Conservation (phyloP, 2,797 vertebrate genomes). For the Mionectes olivaceus region DNA sequence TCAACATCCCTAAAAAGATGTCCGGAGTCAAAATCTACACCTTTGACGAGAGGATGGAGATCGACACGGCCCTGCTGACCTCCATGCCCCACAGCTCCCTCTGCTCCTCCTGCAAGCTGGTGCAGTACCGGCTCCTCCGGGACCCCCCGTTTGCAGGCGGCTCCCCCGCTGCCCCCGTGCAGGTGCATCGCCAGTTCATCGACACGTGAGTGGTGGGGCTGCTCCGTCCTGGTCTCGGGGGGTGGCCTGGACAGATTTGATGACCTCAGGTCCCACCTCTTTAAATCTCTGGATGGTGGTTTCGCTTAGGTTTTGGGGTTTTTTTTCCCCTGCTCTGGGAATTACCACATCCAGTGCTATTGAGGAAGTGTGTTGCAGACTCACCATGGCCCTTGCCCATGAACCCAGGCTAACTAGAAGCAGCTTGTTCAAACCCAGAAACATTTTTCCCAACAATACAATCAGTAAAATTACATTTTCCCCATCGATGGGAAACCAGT, state of each 20-base stretch:
- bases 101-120: slow-evolving; percentile 85
- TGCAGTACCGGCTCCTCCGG: slow-evolving; percentile 85
- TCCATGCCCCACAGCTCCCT: slow-evolving; percentile 83
- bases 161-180: slow-evolving; percentile 55
- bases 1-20: slow-evolving; percentile 82
- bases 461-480: background rate
- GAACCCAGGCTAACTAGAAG: background rate
- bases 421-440: background rate
- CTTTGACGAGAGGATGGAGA: slow-evolving; percentile 94
- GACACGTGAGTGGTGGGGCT: slow-evolving; percentile 84
- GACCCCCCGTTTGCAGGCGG: slow-evolving; percentile 82
- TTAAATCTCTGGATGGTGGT: background rate
- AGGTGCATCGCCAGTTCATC: slow-evolving; percentile 80
- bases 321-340: accelerated
- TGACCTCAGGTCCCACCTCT: background rate
- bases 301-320: background rate
- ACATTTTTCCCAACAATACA: background rate
- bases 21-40: slow-evolving; percentile 88
- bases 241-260: background rate
- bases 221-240: background rate
- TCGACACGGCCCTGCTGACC: slow-evolving; percentile 90
- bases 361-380: background rate
- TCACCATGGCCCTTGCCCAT: background rate
- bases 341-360: background rate
- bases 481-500: background rate